These are phyloP conservation scores for Colletes gigas DNA, from an alignment of 1,140 invertebrate species.

Conservation along the genomic window DNA sequence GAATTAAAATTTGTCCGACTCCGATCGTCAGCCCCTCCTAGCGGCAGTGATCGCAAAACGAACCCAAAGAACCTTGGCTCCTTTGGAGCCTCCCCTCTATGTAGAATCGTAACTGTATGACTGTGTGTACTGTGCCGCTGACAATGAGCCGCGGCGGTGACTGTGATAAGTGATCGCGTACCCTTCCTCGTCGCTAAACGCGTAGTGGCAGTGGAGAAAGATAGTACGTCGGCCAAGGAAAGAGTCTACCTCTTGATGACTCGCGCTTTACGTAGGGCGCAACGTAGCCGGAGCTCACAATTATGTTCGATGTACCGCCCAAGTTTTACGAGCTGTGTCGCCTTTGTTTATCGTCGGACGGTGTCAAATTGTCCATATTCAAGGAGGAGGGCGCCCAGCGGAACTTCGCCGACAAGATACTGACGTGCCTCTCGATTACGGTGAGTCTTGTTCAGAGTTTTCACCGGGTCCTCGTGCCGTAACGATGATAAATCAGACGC, in stretches of 20 bases:
- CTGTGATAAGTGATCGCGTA: slow-evolving; percentile 76
- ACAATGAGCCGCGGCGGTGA: slow-evolving; percentile 76
- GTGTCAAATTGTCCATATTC: slow-evolving; percentile 81
- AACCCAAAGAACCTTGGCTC: neutral
- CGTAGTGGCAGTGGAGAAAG: slow-evolving; percentile 74
- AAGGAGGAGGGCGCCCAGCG: slow-evolving; percentile 79
- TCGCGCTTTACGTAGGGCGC: slow-evolving; percentile 67
- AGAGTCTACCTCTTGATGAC: slow-evolving; percentile 68
- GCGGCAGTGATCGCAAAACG: neutral
- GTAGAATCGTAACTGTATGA: slow-evolving; percentile 11
- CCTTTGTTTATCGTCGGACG: slow-evolving; percentile 81
- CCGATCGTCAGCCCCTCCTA: neutral
- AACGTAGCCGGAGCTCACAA: slow-evolving; percentile 70
- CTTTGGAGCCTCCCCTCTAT: slow-evolving; percentile 17
- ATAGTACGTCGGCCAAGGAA: slow-evolving; percentile 59
- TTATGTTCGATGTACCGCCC: slow-evolving; percentile 81
- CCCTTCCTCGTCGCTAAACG: slow-evolving; percentile 63
- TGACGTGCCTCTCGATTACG: slow-evolving; percentile 79
- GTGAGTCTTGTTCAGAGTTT: slow-evolving; percentile 69
- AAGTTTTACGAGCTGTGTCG: slow-evolving; percentile 82
- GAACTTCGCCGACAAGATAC: slow-evolving; percentile 80
- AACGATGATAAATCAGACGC: slow-evolving; percentile 68
- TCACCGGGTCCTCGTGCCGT: slow-evolving; percentile 52
- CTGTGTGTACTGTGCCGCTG: slow-evolving; percentile 70
- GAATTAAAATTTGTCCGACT: neutral